Evolutionary conservation across 1,140 invertebrate species (phyloP).

Genomic region (Formica selysi): DNA sequence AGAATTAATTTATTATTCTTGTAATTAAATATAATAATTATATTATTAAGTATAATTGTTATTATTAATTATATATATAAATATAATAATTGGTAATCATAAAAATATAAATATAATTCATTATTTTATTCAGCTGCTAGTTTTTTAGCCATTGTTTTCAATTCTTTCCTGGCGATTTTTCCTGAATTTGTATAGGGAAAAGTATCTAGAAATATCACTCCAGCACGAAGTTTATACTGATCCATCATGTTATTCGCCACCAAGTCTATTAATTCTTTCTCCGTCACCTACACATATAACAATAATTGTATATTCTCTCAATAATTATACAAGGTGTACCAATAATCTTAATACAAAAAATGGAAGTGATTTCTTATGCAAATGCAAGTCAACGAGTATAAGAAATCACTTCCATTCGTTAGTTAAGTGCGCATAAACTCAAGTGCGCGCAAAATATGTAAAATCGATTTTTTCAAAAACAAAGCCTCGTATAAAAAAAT

Average conservation of each 20-base stretch:
- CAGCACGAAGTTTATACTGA: conserved; percentile 81
- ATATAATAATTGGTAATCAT: background rate
- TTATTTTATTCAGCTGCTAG: background rate
- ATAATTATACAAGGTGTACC: background rate
- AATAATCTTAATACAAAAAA: background rate
- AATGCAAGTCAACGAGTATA: too few species aligned
- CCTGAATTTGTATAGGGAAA: conserved; percentile 86
- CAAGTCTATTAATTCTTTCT: conserved; percentile 71
- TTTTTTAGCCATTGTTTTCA: conserved; percentile 54
- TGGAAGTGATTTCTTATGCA: too few species aligned
- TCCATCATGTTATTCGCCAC: conserved; percentile 68
- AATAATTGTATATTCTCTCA: background rate
- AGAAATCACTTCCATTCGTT: too few species aligned
- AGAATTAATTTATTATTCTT: too few species aligned
- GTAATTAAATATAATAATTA: background rate
- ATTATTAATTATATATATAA: too few species aligned
- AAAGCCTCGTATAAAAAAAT: too few species aligned
- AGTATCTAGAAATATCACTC: conserved; percentile 84
- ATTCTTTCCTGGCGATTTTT: conserved; percentile 82
- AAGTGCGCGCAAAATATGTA: too few species aligned
- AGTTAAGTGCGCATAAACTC: too few species aligned
- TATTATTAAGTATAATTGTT: background rate
- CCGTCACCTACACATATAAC: conserved; percentile 67
- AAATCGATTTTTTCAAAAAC: too few species aligned
- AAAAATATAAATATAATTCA: too few species aligned